These are phyloP conservation scores for Smutsia gigantea DNA, from an alignment of 2,797 vertebrate species.

Conservation along the genomic window DNA sequence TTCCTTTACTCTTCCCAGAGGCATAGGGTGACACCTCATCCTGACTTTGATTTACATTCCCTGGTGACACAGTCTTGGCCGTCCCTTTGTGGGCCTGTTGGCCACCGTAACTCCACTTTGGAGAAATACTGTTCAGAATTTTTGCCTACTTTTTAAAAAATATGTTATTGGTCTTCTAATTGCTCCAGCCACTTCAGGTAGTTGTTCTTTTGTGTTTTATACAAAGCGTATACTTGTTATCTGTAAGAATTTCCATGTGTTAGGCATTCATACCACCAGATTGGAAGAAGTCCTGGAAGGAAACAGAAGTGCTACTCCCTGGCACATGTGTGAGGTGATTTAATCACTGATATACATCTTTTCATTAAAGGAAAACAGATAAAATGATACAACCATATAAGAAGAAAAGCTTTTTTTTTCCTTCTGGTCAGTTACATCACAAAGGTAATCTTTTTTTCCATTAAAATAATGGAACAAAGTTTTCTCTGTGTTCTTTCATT, in stretches of 20 bases:
- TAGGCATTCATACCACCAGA: neutral
- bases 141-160: neutral
- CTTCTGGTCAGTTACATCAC: neutral
- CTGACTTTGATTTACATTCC: neutral
- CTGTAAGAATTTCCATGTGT: neutral
- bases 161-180: neutral
- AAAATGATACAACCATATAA: neutral
- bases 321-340: neutral
- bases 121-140: neutral
- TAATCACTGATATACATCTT: neutral
- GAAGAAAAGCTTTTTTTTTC: neutral
- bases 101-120: neutral
- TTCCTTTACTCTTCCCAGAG: neutral
- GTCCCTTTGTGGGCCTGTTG: accelerated
- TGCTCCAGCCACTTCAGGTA: neutral
- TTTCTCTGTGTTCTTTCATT: neutral
- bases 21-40: accelerated
- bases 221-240: neutral
- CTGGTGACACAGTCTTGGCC: neutral
- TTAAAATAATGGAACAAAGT: neutral
- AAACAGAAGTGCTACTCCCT: neutral
- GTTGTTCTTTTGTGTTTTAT: neutral
- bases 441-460: neutral
- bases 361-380: neutral
- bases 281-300: neutral